A percentile compares a stretch with the other conserved stretches of the same genome.
Evolutionary conservation across 2,797 vertebrate species (phyloP).

Genomic region (Siniperca obscura): DNA sequence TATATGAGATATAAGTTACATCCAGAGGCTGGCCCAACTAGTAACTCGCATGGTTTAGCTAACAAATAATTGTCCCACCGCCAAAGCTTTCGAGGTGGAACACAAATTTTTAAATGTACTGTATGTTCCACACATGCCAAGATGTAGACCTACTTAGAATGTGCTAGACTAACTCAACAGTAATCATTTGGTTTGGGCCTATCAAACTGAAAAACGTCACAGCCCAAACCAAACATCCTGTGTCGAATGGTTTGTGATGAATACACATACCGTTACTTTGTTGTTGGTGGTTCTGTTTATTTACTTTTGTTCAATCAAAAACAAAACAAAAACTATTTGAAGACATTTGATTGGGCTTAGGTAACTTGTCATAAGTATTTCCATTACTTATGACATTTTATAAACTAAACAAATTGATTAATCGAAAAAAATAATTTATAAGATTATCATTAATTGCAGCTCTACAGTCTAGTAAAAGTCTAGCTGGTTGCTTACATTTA

Average conservation of each 20-base stretch:
- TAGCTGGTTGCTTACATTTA: not conserved
- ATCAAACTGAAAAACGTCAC: not conserved
- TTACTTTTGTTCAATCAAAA: not conserved
- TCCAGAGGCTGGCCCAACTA: not conserved
- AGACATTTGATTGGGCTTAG: not conserved
- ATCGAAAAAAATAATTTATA: not conserved
- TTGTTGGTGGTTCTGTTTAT: not conserved
- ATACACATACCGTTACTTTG: not conserved
- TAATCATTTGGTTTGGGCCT: not conserved
- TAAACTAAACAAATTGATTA: not conserved
- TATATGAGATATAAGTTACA: not conserved
- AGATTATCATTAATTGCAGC: not conserved
- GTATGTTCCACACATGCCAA: not conserved
- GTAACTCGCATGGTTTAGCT: not conserved
- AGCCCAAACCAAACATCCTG: not conserved
- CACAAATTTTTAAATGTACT: not conserved
- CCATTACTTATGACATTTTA: not conserved
- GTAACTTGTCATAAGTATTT: not conserved
- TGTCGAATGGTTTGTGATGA: not conserved
- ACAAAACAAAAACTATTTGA: not conserved
- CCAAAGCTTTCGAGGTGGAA: not conserved
- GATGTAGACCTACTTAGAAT: not conserved
- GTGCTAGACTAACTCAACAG: not conserved
- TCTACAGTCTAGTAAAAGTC: too few species aligned
- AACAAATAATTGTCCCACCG: not conserved